phyloP scores from a whole-genome alignment of 2,113 vertebrate genomes.

The Leuciscus idus region DNA sequence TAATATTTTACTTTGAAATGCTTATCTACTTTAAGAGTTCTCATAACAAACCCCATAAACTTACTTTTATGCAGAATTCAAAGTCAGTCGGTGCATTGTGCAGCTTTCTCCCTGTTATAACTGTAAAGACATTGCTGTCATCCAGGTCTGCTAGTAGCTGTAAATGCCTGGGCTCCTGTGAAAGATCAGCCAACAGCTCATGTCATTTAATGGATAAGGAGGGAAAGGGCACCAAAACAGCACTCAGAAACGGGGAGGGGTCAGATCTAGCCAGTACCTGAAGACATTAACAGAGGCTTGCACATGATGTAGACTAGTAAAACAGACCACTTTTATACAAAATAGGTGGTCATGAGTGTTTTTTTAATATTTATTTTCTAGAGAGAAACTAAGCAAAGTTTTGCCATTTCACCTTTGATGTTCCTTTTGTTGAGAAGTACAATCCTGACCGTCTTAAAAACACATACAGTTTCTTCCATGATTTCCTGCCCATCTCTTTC shows the following conservation, averaged over 20 bases:
- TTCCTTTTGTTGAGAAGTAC: slow-evolving; percentile 96
- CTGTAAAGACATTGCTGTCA: slow-evolving; percentile 90
- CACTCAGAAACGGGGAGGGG: slow-evolving; percentile 18
- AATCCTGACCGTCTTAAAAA: slow-evolving; percentile 94
- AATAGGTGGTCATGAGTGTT: background rate
- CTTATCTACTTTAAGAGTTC: background rate
- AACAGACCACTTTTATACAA: background rate
- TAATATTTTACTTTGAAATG: background rate
- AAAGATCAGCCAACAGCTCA: slow-evolving; percentile 33
- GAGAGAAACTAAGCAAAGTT: background rate
- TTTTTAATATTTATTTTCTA: background rate
- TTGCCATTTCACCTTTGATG: slow-evolving; percentile 81
- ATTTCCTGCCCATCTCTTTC: slow-evolving; percentile 93
- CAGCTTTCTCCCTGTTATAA: slow-evolving; percentile 87
- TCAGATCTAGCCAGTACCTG: background rate
- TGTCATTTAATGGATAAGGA: slow-evolving; percentile 16
- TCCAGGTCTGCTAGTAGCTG: slow-evolving; percentile 93
- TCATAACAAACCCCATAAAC: background rate
- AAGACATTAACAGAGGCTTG: background rate
- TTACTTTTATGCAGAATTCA: slow-evolving; percentile 95
- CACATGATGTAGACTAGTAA: background rate
- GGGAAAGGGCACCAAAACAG: background rate
- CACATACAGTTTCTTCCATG: slow-evolving; percentile 93
- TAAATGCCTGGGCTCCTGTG: slow-evolving; percentile 94
- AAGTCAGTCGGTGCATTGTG: slow-evolving; percentile 90